A percentile compares a stretch with the other conserved stretches of the same genome.
These are phyloP conservation scores for Catharus fuscescens DNA, from an alignment of 2,113 vertebrate species.

Conservation along the genomic window DNA sequence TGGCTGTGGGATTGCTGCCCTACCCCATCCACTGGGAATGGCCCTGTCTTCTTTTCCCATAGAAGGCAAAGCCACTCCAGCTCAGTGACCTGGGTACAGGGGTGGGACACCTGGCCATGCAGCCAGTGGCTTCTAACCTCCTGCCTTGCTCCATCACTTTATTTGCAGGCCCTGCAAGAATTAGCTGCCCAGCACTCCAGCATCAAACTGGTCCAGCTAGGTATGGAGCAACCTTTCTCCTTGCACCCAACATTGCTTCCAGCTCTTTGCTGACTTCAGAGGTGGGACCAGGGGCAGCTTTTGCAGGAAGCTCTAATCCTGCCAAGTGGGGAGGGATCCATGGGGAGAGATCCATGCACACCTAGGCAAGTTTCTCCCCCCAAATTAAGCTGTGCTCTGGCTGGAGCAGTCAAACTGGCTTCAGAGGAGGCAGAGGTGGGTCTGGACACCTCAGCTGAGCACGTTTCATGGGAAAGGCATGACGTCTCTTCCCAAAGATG, in stretches of 20 bases:
- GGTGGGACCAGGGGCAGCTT: neutral
- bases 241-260: neutral
- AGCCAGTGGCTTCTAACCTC: neutral
- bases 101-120: neutral
- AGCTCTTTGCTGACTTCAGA: neutral
- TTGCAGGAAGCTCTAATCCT: neutral
- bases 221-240: neutral
- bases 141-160: neutral
- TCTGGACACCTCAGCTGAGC: neutral
- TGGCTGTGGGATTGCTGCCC: fast-evolving
- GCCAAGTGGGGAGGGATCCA: neutral
- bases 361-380: neutral
- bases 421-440: neutral
- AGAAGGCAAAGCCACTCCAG: neutral
- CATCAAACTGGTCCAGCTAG: slow-evolving; percentile 55
- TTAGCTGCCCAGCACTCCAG: slow-evolving; percentile 29
- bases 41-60: neutral
- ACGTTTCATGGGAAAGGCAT: neutral
- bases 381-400: neutral
- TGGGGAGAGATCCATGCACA: neutral
- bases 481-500: neutral
- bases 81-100: neutral
- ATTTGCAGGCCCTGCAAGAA: slow-evolving; percentile 32
- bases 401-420: slow-evolving; percentile 7
- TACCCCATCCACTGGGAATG: neutral